Percentiles rank a stretch among this genome's conserved stretches.
phyloP scores from a whole-genome alignment of 2,797 vertebrate species.

The Bradypus variegatus region DNA sequence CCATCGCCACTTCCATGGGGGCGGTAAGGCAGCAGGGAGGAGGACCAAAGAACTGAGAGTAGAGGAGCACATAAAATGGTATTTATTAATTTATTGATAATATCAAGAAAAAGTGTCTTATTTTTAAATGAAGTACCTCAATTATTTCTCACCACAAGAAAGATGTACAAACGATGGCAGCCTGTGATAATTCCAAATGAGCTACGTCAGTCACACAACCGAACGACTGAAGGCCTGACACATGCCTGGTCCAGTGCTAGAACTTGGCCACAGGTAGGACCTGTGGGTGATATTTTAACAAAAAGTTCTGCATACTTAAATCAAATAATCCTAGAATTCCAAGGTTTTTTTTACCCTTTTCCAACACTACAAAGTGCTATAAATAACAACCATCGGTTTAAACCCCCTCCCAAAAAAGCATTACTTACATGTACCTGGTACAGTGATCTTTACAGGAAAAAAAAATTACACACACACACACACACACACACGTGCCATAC shows the following conservation, averaged over 20 bases:
- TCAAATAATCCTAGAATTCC: background rate
- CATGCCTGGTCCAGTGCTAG: background rate
- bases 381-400: background rate
- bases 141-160: background rate
- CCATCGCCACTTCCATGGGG: background rate
- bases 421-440: background rate
- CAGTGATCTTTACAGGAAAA: background rate
- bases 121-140: background rate
- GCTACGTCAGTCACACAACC: background rate
- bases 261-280: background rate
- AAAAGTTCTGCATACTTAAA: background rate
- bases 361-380: background rate
- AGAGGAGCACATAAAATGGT: background rate
- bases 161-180: background rate
- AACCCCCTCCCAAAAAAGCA: background rate
- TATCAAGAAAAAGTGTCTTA: background rate
- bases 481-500: rapidly evolving
- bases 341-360: background rate
- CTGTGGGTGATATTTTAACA: background rate
- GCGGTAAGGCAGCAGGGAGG: too few species aligned
- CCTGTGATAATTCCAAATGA: background rate
- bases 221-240: background rate
- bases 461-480: background rate
- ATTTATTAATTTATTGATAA: background rate
- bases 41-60: background rate